Base-by-base conservation (phyloP, 2,113 vertebrate genomes). In the Puffinus mauretanicus region DNA sequence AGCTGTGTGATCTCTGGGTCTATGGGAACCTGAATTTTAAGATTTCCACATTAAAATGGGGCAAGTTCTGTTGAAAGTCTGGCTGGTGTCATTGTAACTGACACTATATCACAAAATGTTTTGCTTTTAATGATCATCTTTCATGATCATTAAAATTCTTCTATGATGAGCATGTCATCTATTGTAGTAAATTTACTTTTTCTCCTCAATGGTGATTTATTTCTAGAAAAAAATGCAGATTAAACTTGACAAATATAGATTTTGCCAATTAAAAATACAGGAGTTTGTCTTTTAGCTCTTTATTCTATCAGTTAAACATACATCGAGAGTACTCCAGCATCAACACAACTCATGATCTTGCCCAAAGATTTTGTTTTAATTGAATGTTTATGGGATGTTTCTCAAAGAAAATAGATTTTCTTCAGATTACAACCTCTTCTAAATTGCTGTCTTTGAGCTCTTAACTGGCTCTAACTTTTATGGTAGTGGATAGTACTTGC, bases 401-500 rank as follows among this genome's bases (percentile, higher is more conserved):
- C n/a, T 36, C 18, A 36, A 46, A 77, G 12, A 46, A 16, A 20
- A 6, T 3, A 27, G 5, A 10, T 17, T 57, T 57, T 70, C 26
- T 36, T 46, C 14, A 77, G 19, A 7, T 42, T 17, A 38, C 2
- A 34, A 16, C 3, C 7, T 51, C 4, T 60, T 61, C 10, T 30
- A 29, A 69, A 72, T 9, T 54, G 1, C 9, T 77, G 2, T 44
- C 20, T 49, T 40, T 20, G 24, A 71, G 14, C 2, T 76, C 20
- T 69, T 71, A 65, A 49, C 7, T 73, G 20, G 3, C 4, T 76
- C 51, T 61, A 22, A 55, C 8, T 61, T 72, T 55, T 76, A 15
- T 34, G 32, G 16, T 46, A 62, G 13, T 0, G 0, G 9, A 21
- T 11, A 65, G 15, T 21, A 9, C 17, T 40, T 21, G 9, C 7